A percentile compares a stretch with the other conserved stretches of the same genome.
phyloP scores from a whole-genome alignment of 1,140 invertebrate species.

The Lepidurus packardi region DNA sequence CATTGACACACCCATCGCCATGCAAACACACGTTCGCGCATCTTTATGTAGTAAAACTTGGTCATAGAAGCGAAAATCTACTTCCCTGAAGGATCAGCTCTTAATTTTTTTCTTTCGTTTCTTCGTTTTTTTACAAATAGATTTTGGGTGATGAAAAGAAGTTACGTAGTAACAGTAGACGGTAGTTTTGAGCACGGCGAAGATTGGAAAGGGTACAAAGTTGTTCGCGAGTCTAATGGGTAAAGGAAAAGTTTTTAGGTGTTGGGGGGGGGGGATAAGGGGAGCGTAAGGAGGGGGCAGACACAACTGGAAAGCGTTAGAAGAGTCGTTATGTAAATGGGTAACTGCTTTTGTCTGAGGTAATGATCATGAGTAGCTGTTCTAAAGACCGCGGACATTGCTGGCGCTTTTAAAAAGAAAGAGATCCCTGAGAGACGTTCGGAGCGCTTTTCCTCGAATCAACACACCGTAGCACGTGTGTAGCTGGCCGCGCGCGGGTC shows the following conservation, averaged over 20 bases:
- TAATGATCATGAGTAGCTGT: slow-evolving; percentile 19
- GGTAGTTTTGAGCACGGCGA: too few relatives aligned
- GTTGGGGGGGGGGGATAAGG: neutral
- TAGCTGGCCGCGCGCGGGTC: neutral
- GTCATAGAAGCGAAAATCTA: too few relatives aligned
- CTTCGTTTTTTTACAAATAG: too few relatives aligned
- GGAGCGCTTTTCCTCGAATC: neutral
- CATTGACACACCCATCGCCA: too few relatives aligned
- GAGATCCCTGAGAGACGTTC: slow-evolving; percentile 2
- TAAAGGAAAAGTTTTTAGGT: neutral
- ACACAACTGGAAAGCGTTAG: slow-evolving; percentile 12
- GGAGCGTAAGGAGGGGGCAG: neutral
- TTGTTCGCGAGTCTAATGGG: neutral
- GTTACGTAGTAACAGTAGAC: too few relatives aligned
- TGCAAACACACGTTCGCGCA: too few relatives aligned
- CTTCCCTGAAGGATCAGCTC: too few relatives aligned
- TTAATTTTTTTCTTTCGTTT: too few relatives aligned
- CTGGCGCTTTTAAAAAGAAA: neutral
- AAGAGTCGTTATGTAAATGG: slow-evolving; percentile 10
- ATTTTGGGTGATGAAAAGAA: too few relatives aligned
- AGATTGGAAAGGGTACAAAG: too few relatives aligned
- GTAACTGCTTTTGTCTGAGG: neutral
- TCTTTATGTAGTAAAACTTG: too few relatives aligned
- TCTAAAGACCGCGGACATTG: slow-evolving; percentile 14
- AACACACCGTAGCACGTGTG: slow-evolving; percentile 32